Percentiles rank a stretch among this genome's conserved stretches.
Conservation (phyloP, 1,140 invertebrate species). For the Leptinotarsa undecemlineata region DNA sequence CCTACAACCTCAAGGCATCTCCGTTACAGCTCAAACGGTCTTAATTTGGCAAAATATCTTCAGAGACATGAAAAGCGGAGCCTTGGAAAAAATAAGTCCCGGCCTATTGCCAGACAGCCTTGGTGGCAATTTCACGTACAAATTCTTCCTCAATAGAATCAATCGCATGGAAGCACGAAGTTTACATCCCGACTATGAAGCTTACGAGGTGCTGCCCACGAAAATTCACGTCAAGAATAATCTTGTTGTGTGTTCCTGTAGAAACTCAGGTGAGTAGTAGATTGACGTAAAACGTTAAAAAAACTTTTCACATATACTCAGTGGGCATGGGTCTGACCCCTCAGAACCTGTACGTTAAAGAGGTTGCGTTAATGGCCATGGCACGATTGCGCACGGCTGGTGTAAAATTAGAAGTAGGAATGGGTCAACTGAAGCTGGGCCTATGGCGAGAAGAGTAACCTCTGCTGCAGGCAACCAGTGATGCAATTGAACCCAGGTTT, state of each 20-base stretch:
- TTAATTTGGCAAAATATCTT: constrained; percentile 57
- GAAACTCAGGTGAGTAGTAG: constrained; percentile 38
- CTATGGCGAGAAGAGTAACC: no score
- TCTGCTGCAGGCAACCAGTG: no score
- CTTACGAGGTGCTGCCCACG: constrained; percentile 48
- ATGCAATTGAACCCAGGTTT: no score
- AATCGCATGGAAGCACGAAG: constrained; percentile 56
- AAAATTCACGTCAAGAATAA: constrained; percentile 51
- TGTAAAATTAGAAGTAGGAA: no score
- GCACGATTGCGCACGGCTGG: no score
- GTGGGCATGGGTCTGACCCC: no score
- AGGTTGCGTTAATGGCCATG: no score
- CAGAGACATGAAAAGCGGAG: constrained; percentile 53
- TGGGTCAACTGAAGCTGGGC: no score
- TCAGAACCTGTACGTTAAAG: no score
- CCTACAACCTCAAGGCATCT: constrained; percentile 54
- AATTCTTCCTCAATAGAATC: constrained; percentile 56
- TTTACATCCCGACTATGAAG: constrained; percentile 55
- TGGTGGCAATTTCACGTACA: constrained; percentile 48
- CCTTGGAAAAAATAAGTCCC: constrained; percentile 44
- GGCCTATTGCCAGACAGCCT: constrained; percentile 51
- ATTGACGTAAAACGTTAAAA: no score
- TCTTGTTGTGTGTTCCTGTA: constrained; percentile 57
- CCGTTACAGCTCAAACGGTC: constrained; percentile 52
- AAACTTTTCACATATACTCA: no score